Percentiles rank a stretch among this genome's conserved stretches.
Conservation (phyloP, 2,888 invertebrate genomes). For the Pristionchus exspectatus region DNA sequence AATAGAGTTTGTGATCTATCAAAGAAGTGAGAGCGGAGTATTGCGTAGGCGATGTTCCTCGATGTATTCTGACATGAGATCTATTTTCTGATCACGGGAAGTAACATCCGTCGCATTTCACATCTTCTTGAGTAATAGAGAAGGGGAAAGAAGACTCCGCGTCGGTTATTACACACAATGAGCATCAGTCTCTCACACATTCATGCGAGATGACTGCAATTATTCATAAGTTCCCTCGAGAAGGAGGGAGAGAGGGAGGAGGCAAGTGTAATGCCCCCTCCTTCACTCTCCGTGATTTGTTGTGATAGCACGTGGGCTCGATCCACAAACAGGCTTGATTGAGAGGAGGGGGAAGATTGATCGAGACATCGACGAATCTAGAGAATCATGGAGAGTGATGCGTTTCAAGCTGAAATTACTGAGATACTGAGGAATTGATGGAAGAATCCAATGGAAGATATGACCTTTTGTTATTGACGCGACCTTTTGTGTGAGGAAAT, state of each 20-base stretch:
- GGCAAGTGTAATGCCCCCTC: neutral
- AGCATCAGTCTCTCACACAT: neutral
- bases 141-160: neutral
- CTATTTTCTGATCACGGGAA: neutral
- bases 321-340: neutral
- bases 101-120: neutral
- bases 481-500: too few species aligned
- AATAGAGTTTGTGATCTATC: neutral
- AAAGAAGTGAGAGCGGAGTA: neutral
- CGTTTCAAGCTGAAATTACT: neutral
- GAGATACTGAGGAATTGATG: neutral
- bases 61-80: neutral
- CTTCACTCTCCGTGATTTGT: neutral
- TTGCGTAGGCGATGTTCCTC: neutral
- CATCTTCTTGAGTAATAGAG: conserved; percentile 23
- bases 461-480: too few species aligned
- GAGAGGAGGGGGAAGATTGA: neutral
- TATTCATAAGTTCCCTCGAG: neutral
- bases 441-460: neutral
- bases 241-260: neutral
- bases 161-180: conserved; percentile 19
- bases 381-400: neutral
- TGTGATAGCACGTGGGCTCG: neutral
- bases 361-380: neutral
- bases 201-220: conserved; percentile 9